These are phyloP conservation scores for Lepidiolamprologus cunningtoni DNA, from an alignment of 2,113 vertebrate genomes.

Conservation along the genomic window DNA sequence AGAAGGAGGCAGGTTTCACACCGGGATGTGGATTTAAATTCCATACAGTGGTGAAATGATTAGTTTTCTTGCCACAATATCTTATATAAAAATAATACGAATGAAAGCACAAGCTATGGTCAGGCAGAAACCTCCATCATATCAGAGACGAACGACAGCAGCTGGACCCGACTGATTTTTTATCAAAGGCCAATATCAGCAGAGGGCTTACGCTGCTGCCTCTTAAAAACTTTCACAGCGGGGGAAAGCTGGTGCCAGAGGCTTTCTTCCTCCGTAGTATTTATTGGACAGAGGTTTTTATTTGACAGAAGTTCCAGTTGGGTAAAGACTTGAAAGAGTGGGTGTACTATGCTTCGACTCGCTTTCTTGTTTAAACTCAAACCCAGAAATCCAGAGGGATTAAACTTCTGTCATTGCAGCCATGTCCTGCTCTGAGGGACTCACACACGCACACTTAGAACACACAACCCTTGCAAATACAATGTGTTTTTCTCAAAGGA, in stretches of 20 bases:
- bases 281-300: constrained; percentile 27
- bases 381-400: constrained; percentile 37
- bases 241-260: not conserved
- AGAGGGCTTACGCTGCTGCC: not conserved
- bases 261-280: constrained; percentile 9
- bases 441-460: not conserved
- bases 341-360: not conserved
- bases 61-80: not conserved
- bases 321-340: constrained; percentile 30
- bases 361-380: constrained; percentile 40
- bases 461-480: not conserved
- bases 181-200: constrained; percentile 33
- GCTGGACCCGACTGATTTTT: constrained; percentile 13
- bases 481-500: constrained; percentile 3
- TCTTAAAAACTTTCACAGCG: not conserved
- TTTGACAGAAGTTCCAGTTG: constrained; percentile 45
- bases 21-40: not conserved
- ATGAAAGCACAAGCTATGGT: constrained; percentile 29
- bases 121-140: constrained; percentile 22
- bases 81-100: constrained; percentile 38
- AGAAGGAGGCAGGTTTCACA: not conserved
- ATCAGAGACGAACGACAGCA: constrained; percentile 1
- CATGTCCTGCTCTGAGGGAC: constrained; percentile 21
- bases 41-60: not conserved
- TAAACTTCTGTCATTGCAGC: constrained; percentile 40